Evolutionary conservation across 2,888 invertebrate genomes (phyloP).

Genomic region (Drosophila anceps): DNA sequence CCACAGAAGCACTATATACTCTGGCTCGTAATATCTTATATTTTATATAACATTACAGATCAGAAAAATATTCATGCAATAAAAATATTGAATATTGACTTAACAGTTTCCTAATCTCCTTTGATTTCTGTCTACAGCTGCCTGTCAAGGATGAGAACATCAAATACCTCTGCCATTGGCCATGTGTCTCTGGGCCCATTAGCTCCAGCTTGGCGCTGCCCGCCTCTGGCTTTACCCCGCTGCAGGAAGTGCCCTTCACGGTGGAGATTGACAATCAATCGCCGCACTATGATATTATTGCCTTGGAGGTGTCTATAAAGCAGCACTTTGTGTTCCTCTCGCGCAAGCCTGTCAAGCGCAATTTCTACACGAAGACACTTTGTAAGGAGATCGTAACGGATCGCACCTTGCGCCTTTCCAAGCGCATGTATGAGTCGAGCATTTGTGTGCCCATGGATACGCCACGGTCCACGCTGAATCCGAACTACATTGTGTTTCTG

Average conservation of each 20-base stretch:
- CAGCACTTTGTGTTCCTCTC: slow-evolving; percentile 82
- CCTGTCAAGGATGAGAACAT: slow-evolving; percentile 80
- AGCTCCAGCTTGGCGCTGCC: slow-evolving; percentile 86
- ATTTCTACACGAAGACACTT: slow-evolving; percentile 78
- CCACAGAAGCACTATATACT: not conserved
- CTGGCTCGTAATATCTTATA: too few species aligned
- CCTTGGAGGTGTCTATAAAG: slow-evolving; percentile 77
- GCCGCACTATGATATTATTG: slow-evolving; percentile 80
- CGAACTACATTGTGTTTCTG: slow-evolving; percentile 80
- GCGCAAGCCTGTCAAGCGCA: slow-evolving; percentile 81
- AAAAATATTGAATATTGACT: too few species aligned
- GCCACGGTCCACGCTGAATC: slow-evolving; percentile 88
- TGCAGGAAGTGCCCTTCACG: slow-evolving; percentile 89
- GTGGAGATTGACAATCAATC: slow-evolving; percentile 89
- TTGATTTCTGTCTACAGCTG: slow-evolving; percentile 52
- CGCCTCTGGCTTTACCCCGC: slow-evolving; percentile 90
- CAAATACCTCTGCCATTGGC: slow-evolving; percentile 82
- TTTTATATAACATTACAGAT: too few species aligned
- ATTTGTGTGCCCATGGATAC: slow-evolving; percentile 87
- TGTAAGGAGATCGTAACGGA: slow-evolving; percentile 74
- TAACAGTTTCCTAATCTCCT: not conserved
- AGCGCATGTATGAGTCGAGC: slow-evolving; percentile 86
- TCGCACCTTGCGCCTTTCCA: slow-evolving; percentile 74
- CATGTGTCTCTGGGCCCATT: slow-evolving; percentile 82
- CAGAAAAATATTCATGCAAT: too few species aligned